Evolutionary conservation across 2,888 invertebrate species (phyloP).

Genomic region (Mesodorylaimus sp.): DNA sequence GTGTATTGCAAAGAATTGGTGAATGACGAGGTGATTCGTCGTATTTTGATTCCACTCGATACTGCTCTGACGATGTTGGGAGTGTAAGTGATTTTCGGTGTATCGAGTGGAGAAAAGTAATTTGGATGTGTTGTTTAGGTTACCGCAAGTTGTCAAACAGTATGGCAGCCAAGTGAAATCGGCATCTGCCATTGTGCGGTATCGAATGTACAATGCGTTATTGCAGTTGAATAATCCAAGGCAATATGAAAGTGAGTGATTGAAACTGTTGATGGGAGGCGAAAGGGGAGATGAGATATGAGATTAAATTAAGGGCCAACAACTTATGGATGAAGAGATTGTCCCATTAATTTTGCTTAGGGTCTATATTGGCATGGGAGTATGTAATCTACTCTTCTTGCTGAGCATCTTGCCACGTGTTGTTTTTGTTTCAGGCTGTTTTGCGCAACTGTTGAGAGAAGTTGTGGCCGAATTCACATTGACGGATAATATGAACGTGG

Average conservation of each 20-base stretch:
- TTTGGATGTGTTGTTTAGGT: neutral
- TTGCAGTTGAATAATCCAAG: slow-evolving; percentile 55
- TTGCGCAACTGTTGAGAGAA: slow-evolving; percentile 69
- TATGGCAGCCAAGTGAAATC: slow-evolving; percentile 54
- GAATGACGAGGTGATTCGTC: slow-evolving; percentile 71
- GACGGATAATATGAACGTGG: slow-evolving; percentile 63
- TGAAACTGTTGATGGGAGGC: too few species aligned
- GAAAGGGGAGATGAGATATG: too few species aligned
- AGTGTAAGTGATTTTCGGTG: slow-evolving; percentile 40
- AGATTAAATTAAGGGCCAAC: too few species aligned
- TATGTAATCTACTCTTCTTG: too few species aligned
- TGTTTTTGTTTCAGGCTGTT: slow-evolving; percentile 33
- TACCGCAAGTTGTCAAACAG: slow-evolving; percentile 7
- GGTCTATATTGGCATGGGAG: too few species aligned
- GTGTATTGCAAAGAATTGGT: slow-evolving; percentile 72
- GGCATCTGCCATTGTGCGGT: slow-evolving; percentile 72
- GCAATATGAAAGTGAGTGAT: slow-evolving; percentile 51
- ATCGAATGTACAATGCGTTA: slow-evolving; percentile 74
- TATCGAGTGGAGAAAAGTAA: neutral
- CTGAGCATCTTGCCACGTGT: too few species aligned
- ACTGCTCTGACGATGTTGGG: slow-evolving; percentile 83
- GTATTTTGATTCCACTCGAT: slow-evolving; percentile 74
- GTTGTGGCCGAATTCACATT: slow-evolving; percentile 80
- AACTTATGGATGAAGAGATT: too few species aligned
- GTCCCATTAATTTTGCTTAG: too few species aligned